Conservation (phyloP, 1,140 invertebrate genomes). For the Drosophila ironensis region DNA sequence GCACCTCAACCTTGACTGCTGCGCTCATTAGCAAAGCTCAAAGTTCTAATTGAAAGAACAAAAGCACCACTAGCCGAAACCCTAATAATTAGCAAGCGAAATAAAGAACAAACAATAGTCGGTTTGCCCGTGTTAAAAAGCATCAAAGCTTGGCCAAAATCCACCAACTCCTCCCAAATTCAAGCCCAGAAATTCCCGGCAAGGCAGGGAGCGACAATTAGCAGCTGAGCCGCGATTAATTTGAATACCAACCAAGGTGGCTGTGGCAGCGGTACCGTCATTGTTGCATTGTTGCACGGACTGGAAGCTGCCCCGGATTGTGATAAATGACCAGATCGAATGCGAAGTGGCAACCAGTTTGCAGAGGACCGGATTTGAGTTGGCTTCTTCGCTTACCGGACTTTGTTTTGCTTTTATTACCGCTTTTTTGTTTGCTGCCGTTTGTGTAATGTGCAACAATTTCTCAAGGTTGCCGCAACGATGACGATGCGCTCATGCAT, state of each 20-base stretch:
- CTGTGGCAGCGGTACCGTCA: background rate
- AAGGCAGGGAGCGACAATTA: background rate
- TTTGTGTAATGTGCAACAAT: conserved; percentile 38
- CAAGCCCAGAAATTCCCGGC: background rate
- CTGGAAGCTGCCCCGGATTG: conserved; percentile 30
- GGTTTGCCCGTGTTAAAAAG: background rate
- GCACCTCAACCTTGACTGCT: conserved; percentile 21
- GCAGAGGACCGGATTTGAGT: conserved; percentile 34
- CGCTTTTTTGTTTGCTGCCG: conserved; percentile 1
- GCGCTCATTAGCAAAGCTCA: conserved; percentile 18
- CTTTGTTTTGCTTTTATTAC: background rate
- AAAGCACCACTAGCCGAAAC: background rate
- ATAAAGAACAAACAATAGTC: conserved; percentile 1
- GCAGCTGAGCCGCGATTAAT: conserved; percentile 9
- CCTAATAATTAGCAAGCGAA: conserved; percentile 12
- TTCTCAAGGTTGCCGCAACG: conserved; percentile 67
- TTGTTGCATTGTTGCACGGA: background rate
- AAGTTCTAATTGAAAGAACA: conserved; percentile 31
- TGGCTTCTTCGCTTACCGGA: conserved; percentile 21
- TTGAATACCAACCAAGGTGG: conserved; percentile 13
- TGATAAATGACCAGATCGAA: conserved; percentile 45
- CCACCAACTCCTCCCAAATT: background rate
- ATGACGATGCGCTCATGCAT: conserved; percentile 65
- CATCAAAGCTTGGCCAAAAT: background rate
- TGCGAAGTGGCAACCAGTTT: conserved; percentile 46